A percentile compares a stretch with the other conserved stretches of the same genome.
Evolutionary conservation across 2,113 vertebrate genomes (phyloP).

Genomic region (Syngnathus typhle): DNA sequence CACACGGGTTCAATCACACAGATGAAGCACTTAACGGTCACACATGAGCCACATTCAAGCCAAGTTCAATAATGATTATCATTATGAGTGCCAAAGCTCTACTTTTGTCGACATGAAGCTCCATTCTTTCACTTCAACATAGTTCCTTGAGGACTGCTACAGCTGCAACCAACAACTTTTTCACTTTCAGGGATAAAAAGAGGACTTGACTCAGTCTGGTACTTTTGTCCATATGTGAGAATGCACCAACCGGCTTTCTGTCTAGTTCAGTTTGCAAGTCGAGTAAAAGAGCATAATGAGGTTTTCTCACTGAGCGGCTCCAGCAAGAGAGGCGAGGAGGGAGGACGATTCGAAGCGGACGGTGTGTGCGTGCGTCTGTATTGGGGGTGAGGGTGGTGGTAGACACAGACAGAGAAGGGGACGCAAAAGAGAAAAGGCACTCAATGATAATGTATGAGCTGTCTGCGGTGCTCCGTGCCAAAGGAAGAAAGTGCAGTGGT

Average conservation of each 20-base stretch:
- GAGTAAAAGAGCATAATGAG: constrained; percentile 52
- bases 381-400: constrained; percentile 18
- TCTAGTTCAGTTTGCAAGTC: constrained; percentile 55
- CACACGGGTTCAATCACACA: constrained; percentile 23
- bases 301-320: constrained; percentile 55
- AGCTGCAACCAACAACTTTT: neutral
- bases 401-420: constrained; percentile 41
- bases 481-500: constrained; percentile 46
- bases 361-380: neutral
- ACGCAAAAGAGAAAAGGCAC: constrained; percentile 52
- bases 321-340: constrained; percentile 27
- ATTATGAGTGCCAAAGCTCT: neutral
- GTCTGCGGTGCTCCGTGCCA: constrained; percentile 42
- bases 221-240: neutral
- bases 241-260: constrained; percentile 10
- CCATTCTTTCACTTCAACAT: neutral
- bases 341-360: neutral
- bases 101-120: neutral
- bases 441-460: constrained; percentile 69
- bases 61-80: neutral
- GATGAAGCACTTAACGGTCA: constrained; percentile 28
- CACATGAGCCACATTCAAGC: constrained; percentile 16
- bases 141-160: neutral
- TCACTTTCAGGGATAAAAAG: neutral
- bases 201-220: neutral